phyloP scores from a whole-genome alignment of 2,888 invertebrate genomes.

The Eupithecia abbreviata region DNA sequence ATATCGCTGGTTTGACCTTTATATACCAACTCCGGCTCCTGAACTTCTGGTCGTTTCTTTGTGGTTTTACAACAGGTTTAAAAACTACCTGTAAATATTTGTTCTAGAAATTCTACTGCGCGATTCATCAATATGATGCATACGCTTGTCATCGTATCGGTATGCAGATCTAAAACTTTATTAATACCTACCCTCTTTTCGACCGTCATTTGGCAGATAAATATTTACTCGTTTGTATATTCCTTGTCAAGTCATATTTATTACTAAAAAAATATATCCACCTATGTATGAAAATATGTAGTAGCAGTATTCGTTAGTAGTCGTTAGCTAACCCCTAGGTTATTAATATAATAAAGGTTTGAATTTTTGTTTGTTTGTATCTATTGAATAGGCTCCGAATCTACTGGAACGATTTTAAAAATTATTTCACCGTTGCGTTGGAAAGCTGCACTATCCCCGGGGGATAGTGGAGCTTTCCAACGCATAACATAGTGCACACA shows the following conservation, averaged over 20 bases:
- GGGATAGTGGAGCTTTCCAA: too few relatives aligned
- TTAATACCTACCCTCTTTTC: background rate
- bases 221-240: background rate
- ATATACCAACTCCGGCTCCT: conserved; percentile 41
- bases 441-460: too few relatives aligned
- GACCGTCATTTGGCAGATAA: background rate
- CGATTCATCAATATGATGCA: conserved; percentile 5
- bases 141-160: conserved; percentile 6
- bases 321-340: too few relatives aligned
- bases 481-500: too few relatives aligned
- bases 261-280: too few relatives aligned
- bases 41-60: conserved; percentile 24
- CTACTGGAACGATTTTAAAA: too few relatives aligned
- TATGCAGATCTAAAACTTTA: background rate
- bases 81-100: conserved; percentile 20
- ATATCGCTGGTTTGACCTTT: conserved; percentile 46
- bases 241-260: background rate
- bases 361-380: too few relatives aligned
- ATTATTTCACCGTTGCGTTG: too few relatives aligned
- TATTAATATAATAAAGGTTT: too few relatives aligned
- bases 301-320: too few relatives aligned
- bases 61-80: conserved; percentile 29
- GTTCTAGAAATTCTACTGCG: conserved; percentile 9
- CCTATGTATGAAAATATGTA: too few relatives aligned
- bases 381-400: too few relatives aligned